Evolutionary conservation across 2,113 vertebrate genomes (phyloP), one percentile per base, ranked within the genome.

Genomic region (Oplegnathus fasciatus): DNA sequence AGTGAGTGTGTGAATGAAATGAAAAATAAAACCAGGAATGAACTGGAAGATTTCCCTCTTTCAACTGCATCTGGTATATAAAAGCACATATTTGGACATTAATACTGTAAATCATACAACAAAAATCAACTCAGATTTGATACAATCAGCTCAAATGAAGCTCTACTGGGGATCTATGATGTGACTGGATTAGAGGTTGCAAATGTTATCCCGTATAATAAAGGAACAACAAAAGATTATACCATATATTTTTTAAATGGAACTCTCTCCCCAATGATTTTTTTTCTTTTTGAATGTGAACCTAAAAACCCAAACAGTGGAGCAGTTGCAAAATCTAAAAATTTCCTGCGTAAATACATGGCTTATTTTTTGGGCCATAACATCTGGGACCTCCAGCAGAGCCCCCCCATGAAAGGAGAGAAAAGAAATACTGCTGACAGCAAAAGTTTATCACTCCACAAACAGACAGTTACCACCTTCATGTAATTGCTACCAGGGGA

Each of bases 371-470:
- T 22, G n/a, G 52, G 10, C n/a, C 18, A 14, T 62, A 44, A 68
- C 54, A 70, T 65, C 6, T 48, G 34, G n/a, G 57, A 30, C n/a
- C 46, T 75, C 14, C 1, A n/a, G 44, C 54, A 28, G 52, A 44
- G n/a, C 48, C 20, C 28, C 13, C 9, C 9, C 30, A 37, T 26
- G 54, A 78, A 81, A 58, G 40, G 4, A 75, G 22, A 69, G 46
- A 52, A 70, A 69, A 64, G 6, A 75, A 48, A 62, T 26, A 67
- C 78, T 37, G 70, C 62, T 65, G 80, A 66, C 80, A 76, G 60
- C 50, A 40, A 75, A 85, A 72, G 60, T 87, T 83, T 78, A 85
- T 87, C 80, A 55, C 46, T 30, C 54, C 34, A 26, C 37, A 73
- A 72, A 80, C 79, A 65, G 40, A 83, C 76, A 72, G 82, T 76